phyloP scores from a whole-genome alignment of 2,797 vertebrate genomes.

The Eidolon dupreanum region DNA sequence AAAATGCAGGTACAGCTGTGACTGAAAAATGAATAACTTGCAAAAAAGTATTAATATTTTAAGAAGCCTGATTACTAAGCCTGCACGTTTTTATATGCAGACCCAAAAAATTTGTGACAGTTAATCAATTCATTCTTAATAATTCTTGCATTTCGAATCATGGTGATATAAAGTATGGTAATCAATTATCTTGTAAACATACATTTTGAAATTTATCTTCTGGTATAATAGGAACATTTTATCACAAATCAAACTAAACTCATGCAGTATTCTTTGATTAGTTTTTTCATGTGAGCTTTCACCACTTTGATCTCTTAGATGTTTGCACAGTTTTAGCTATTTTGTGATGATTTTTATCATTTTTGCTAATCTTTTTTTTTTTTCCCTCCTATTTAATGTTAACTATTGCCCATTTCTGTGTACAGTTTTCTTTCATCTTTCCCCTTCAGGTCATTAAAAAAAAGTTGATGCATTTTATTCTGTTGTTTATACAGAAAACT shows the following conservation, averaged over 20 bases:
- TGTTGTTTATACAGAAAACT: neutral
- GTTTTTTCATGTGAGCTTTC: neutral
- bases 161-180: neutral
- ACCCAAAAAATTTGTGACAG: neutral
- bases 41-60: constrained; percentile 35
- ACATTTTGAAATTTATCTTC: neutral
- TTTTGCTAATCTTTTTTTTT: neutral
- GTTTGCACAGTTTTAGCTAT: neutral
- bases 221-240: neutral
- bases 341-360: neutral
- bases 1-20: neutral
- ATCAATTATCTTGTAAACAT: constrained; percentile 29
- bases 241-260: neutral
- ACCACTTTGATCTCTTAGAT: neutral
- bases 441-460: neutral
- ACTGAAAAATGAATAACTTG: constrained; percentile 26
- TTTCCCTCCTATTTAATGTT: neutral
- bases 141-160: constrained; percentile 20
- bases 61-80: constrained; percentile 1
- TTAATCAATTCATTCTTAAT: constrained; percentile 28
- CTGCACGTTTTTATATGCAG: neutral
- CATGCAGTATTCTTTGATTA: neutral
- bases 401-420: constrained; percentile 16
- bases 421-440: neutral
- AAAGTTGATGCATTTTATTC: neutral